A percentile compares a stretch with the other conserved stretches of the same genome.
These are phyloP conservation scores for Drymodes brunneopygia DNA, from an alignment of 2,113 vertebrate genomes.

Conservation along the genomic window DNA sequence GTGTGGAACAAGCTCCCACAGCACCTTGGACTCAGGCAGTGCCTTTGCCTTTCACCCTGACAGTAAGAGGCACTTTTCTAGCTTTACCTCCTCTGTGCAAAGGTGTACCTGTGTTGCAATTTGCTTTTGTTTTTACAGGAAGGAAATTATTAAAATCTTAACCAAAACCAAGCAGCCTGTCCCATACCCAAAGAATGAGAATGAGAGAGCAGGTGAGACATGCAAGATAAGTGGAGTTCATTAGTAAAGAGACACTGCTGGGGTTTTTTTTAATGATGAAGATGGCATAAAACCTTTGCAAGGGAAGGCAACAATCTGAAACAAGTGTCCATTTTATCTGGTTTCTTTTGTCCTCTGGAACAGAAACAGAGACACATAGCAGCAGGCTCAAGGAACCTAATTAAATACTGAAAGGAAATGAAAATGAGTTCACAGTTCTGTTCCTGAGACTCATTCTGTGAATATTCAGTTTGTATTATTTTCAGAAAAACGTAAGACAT, in stretches of 20 bases:
- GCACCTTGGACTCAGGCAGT: not conserved
- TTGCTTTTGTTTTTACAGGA: not conserved
- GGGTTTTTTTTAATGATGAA: not conserved
- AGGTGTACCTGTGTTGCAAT: not conserved
- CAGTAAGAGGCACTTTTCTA: not conserved
- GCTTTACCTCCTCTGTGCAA: not conserved
- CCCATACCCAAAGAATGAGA: not conserved
- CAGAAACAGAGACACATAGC: conserved; percentile 39
- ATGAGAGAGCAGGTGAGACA: not conserved
- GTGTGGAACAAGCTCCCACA: not conserved
- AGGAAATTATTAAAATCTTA: not conserved
- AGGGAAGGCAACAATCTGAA: not conserved
- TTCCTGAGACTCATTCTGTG: conserved; percentile 31
- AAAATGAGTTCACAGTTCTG: conserved; percentile 64
- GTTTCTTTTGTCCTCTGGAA: conserved; percentile 58
- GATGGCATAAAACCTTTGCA: not conserved
- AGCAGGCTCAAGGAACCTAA: conserved; percentile 43
- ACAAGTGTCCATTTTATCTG: conserved; percentile 54
- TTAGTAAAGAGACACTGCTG: not conserved
- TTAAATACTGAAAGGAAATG: conserved; percentile 54
- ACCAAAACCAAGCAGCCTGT: not conserved
- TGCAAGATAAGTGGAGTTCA: not conserved
- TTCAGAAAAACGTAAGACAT: conserved; percentile 56
- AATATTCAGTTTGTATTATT: conserved; percentile 60
- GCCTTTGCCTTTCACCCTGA: not conserved